These are phyloP conservation scores for Dasypus novemcinctus DNA, from an alignment of 2,113 vertebrate genomes.

Conservation along the genomic window DNA sequence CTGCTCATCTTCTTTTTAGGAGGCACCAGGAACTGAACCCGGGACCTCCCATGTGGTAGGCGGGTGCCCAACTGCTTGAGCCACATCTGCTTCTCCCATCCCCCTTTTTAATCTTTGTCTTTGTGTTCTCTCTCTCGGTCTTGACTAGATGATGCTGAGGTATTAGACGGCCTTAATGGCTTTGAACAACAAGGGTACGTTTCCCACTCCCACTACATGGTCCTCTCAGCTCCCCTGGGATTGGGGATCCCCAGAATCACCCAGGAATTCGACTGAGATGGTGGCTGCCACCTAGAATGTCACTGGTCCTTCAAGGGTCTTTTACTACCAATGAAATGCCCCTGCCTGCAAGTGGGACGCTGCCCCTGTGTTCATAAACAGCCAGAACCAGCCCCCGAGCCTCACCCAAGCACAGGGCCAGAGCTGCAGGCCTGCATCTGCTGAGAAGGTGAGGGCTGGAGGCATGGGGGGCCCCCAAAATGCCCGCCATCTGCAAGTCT, in stretches of 20 bases:
- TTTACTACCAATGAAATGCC: neutral
- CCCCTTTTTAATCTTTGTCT: neutral
- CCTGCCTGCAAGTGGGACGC: neutral
- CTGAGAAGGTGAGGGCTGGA: too few relatives aligned
- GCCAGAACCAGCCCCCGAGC: neutral
- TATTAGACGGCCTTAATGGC: neutral
- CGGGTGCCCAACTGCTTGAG: too few relatives aligned
- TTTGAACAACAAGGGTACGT: neutral
- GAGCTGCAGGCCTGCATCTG: too few relatives aligned
- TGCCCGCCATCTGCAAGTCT: accelerated
- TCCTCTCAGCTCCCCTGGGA: neutral
- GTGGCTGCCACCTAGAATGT: accelerated
- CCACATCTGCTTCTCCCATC: too few relatives aligned
- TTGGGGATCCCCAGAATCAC: too few relatives aligned
- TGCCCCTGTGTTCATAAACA: neutral
- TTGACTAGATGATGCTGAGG: neutral
- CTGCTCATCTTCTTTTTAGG: too few relatives aligned
- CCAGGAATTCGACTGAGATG: neutral
- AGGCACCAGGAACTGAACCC: too few relatives aligned
- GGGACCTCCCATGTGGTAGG: too few relatives aligned
- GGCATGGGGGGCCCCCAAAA: neutral
- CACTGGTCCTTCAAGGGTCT: neutral
- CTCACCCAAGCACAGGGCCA: accelerated
- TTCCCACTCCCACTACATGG: accelerated
- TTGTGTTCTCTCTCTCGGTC: neutral